phyloP scores from a whole-genome alignment of 1,140 invertebrate genomes.

The Araneus ventricosus region DNA sequence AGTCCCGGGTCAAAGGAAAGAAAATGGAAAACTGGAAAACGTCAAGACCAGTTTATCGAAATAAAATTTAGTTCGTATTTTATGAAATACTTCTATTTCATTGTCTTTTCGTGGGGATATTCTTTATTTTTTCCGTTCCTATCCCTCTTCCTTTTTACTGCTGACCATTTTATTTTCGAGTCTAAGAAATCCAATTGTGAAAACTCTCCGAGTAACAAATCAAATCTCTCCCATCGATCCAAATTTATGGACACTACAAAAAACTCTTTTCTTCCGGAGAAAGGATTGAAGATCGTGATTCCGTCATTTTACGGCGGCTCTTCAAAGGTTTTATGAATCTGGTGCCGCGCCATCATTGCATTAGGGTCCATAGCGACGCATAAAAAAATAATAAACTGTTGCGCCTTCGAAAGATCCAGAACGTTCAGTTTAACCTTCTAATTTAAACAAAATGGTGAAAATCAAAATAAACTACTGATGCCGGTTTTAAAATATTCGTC shows the following conservation, averaged over 20 bases:
- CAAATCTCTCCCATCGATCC: slow-evolving; percentile 61
- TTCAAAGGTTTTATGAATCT: slow-evolving; percentile 52
- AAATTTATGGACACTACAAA: slow-evolving; percentile 64
- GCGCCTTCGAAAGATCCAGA: background rate
- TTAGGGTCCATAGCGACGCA: background rate
- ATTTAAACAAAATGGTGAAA: background rate
- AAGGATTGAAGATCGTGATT: slow-evolving; percentile 17
- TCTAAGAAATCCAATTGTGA: slow-evolving; percentile 61
- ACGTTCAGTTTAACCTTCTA: background rate
- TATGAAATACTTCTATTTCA: slow-evolving; percentile 59
- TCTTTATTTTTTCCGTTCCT: background rate
- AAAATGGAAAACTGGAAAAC: background rate
- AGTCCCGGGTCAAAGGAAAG: too few species aligned
- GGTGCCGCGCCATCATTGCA: slow-evolving; percentile 26
- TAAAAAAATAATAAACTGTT: slow-evolving; percentile 56
- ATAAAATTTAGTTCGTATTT: slow-evolving; percentile 51
- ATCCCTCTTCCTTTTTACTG: background rate
- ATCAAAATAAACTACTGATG: background rate
- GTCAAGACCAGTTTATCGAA: slow-evolving; percentile 46
- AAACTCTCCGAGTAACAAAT: slow-evolving; percentile 49
- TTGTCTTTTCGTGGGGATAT: slow-evolving; percentile 41
- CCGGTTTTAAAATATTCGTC: too few species aligned
- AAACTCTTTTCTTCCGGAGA: background rate
- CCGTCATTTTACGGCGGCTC: slow-evolving; percentile 51
- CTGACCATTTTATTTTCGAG: slow-evolving; percentile 65